Evolutionary conservation across 2,113 vertebrate genomes (phyloP).

Genomic region (Cryptotis parvus): DNA sequence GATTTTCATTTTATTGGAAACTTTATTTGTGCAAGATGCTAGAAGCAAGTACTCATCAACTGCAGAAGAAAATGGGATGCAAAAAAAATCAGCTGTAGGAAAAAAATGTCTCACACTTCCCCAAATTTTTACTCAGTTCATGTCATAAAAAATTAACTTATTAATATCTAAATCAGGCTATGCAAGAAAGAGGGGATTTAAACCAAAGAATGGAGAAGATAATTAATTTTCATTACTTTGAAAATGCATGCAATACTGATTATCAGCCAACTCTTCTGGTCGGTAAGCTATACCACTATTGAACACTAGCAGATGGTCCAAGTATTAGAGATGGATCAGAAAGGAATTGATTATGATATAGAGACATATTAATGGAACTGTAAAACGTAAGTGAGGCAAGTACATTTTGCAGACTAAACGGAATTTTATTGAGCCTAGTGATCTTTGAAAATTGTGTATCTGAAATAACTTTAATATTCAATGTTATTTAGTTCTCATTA

Average conservation of each 20-base stretch:
- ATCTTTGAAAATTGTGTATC: not conserved
- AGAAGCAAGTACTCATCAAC: not conserved
- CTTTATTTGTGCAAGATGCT: constrained; percentile 12
- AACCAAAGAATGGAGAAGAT: not conserved
- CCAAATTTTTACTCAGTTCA: not conserved
- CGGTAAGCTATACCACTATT: not conserved
- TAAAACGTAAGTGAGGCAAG: constrained; percentile 15
- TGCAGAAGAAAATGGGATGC: not conserved
- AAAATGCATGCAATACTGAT: not conserved
- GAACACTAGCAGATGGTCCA: constrained; percentile 22
- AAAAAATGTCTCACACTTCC: not conserved
- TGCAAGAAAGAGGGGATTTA: not conserved
- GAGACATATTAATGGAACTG: not conserved
- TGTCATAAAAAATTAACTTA: not conserved
- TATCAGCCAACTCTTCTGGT: not conserved
- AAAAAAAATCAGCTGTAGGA: not conserved
- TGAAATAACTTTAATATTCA: constrained; percentile 29
- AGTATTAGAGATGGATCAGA: constrained; percentile 2
- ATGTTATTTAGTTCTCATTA: constrained; percentile 15
- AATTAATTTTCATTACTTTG: not conserved
- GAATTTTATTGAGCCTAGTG: not conserved
- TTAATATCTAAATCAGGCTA: not conserved
- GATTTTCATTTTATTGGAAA: constrained; percentile 44
- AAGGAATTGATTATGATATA: constrained; percentile 20
- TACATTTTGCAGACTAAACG: constrained; percentile 26